A percentile compares a stretch with the other conserved stretches of the same genome.
Evolutionary conservation across 1,140 invertebrate genomes (phyloP).

Genomic region (Leptinotarsa texana): DNA sequence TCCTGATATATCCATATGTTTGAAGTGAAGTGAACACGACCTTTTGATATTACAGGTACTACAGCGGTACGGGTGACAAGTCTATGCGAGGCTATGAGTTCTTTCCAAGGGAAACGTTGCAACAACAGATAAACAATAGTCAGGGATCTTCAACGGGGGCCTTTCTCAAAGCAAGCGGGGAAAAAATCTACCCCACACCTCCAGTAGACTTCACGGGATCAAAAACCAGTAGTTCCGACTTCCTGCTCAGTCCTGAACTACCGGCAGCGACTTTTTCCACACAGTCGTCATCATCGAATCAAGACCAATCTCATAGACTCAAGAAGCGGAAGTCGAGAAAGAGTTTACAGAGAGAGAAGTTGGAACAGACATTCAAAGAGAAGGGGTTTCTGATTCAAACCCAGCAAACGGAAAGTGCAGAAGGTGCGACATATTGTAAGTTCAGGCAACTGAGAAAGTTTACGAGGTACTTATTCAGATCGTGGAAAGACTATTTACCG

Average conservation of each 20-base stretch:
- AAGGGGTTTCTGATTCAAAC: conserved; percentile 92
- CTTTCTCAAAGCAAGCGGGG: conserved; percentile 60
- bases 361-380: conserved; percentile 90
- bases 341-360: conserved; percentile 80
- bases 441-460: conserved; percentile 89
- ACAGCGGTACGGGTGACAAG: conserved; percentile 74
- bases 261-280: conserved; percentile 48
- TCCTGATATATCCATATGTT: too few species aligned
- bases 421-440: conserved; percentile 92
- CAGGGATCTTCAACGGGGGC: conserved; percentile 58
- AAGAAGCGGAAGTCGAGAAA: conserved; percentile 78
- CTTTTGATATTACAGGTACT: conserved; percentile 62
- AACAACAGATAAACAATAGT: conserved; percentile 59
- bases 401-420: conserved; percentile 86
- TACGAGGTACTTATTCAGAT: conserved; percentile 86
- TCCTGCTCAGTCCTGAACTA: conserved; percentile 56
- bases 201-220: conserved; percentile 43
- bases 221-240: conserved; percentile 47
- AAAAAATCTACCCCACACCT: conserved; percentile 58
- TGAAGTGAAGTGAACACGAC: too few species aligned
- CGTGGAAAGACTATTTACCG: conserved; percentile 91
- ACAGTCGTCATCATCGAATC: conserved; percentile 26
- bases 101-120: conserved; percentile 70
- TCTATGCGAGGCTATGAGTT: conserved; percentile 77
- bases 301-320: conserved; percentile 50